phyloP scores from a whole-genome alignment of 37 sponge, comb jelly and placozoan species.

The Sycon ciliatum region DNA sequence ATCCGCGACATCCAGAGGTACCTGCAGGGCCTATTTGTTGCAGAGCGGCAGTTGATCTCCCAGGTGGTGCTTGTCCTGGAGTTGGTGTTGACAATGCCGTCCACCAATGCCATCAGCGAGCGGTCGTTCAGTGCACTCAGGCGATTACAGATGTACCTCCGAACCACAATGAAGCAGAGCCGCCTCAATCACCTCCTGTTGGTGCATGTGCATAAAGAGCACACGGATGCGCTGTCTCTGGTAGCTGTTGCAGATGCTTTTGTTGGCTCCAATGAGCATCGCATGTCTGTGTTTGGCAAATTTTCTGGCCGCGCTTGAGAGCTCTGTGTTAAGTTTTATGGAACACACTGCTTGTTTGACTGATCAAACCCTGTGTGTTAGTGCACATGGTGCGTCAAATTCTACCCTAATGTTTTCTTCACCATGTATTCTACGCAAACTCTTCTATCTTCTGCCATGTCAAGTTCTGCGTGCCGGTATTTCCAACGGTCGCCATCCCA shows the following conservation, averaged over 20 bases:
- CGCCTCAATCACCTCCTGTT: constrained; percentile 38
- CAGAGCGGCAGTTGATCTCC: constrained; percentile 11
- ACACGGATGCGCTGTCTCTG: constrained; percentile 25
- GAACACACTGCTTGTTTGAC: too few species aligned
- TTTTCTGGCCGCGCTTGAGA: too few species aligned
- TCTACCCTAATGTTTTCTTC: too few species aligned
- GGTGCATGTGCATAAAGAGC: constrained; percentile 31
- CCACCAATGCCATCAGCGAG: constrained; percentile 57
- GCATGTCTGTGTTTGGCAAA: constrained; percentile 30
- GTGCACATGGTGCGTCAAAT: too few species aligned
- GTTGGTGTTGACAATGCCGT: constrained; percentile 32
- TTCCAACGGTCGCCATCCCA: too few species aligned
- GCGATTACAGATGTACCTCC: constrained; percentile 46
- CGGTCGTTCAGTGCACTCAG: constrained; percentile 51
- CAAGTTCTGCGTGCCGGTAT: too few species aligned
- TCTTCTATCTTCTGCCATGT: too few species aligned
- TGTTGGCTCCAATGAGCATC: constrained; percentile 23
- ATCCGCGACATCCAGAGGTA: constrained; percentile 15
- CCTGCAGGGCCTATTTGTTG: not conserved
- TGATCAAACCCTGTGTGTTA: too few species aligned
- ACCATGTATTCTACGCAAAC: too few species aligned
- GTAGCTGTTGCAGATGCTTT: constrained; percentile 40
- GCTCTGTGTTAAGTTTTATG: too few species aligned
- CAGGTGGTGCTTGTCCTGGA: constrained; percentile 25
- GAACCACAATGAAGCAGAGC: constrained; percentile 43